Conservation (phyloP, 2,113 vertebrate species). For the human (Homo sapiens) region DNA sequence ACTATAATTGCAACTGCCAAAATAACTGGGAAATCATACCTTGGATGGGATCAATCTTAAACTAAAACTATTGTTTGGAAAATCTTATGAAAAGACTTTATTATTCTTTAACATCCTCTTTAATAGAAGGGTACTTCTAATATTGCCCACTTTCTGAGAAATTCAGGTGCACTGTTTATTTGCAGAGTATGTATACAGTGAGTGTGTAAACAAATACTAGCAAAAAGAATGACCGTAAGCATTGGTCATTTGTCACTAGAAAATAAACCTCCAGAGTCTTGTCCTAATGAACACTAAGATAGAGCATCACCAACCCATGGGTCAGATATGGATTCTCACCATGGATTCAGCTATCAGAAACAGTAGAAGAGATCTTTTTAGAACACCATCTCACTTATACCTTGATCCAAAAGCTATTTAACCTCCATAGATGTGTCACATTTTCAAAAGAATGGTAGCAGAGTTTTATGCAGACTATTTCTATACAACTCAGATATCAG, state of each 20-base stretch:
- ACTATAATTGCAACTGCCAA: constrained; percentile 78
- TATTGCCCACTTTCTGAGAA: not conserved
- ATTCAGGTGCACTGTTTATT: not conserved
- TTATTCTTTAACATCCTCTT: constrained; percentile 23
- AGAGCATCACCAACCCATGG: not conserved
- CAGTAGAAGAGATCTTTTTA: not conserved
- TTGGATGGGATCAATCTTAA: constrained; percentile 71
- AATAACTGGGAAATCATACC: constrained; percentile 78
- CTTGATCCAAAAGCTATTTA: not conserved
- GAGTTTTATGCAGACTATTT: not conserved
- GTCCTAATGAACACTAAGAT: not conserved
- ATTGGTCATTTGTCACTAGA: not conserved
- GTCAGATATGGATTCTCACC: not conserved
- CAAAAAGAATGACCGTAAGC: not conserved
- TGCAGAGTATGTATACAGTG: not conserved
- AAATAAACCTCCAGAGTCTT: not conserved
- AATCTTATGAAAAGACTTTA: constrained; percentile 60
- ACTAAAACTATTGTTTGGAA: constrained; percentile 73
- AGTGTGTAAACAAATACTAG: not conserved
- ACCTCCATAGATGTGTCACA: not conserved
- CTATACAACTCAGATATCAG: not conserved
- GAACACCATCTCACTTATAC: not conserved
- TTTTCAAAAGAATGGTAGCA: constrained; percentile 1
- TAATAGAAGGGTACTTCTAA: not conserved
- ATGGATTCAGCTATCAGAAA: not conserved